Evolutionary conservation across 2,113 vertebrate genomes (phyloP).

Genomic region (Trachemys scripta): DNA sequence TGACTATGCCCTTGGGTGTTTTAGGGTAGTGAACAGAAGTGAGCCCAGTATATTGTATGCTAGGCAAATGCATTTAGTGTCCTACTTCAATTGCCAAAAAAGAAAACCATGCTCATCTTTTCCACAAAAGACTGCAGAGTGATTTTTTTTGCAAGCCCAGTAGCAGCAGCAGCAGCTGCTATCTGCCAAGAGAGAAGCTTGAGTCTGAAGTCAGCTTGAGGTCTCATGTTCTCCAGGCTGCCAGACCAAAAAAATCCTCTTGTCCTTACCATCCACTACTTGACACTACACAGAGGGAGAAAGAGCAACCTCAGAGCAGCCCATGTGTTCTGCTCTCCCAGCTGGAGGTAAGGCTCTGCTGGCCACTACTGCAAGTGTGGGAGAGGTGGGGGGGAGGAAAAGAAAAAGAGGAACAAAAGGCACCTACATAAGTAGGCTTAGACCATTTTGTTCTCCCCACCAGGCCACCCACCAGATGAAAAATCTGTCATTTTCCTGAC

Average conservation of each 20-base stretch:
- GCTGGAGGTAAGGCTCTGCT: accelerated
- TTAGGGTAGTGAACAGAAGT: background rate
- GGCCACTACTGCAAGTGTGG: background rate
- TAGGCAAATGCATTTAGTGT: background rate
- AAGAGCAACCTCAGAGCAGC: background rate
- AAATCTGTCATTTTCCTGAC: background rate
- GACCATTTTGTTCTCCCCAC: background rate
- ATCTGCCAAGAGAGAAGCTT: background rate
- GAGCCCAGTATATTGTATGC: background rate
- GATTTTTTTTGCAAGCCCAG: background rate
- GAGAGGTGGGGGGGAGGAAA: background rate
- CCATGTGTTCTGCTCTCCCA: background rate
- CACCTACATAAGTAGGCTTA: background rate
- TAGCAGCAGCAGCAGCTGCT: background rate
- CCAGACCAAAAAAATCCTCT: background rate
- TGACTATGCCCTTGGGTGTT: background rate
- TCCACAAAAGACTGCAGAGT: background rate
- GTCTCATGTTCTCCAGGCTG: accelerated
- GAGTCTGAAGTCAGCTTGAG: background rate
- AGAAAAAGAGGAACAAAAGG: background rate
- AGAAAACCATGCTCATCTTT: background rate
- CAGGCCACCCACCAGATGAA: background rate
- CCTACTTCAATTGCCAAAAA: accelerated
- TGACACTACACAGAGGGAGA: background rate
- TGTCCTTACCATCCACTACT: background rate